Evolutionary conservation across 2,797 vertebrate species (phyloP).

Genomic region (Notolepis coatsorum): DNA sequence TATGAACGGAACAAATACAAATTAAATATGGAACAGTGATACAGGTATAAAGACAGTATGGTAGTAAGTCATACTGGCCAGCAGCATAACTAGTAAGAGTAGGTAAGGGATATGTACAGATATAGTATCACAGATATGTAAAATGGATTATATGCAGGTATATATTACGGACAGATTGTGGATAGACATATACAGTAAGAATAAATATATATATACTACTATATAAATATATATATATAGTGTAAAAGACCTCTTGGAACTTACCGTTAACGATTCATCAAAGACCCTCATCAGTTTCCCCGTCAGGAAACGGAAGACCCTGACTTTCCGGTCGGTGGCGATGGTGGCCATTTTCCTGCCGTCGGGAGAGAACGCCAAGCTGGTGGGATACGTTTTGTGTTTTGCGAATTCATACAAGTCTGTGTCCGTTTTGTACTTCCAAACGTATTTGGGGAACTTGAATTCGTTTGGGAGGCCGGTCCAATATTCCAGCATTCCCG

Average conservation of each 20-base stretch:
- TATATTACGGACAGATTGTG: no score
- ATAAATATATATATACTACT: no score
- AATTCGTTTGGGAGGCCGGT: constrained; percentile 93
- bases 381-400: constrained; percentile 93
- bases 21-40: no score
- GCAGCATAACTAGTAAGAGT: no score
- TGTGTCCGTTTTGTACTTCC: constrained; percentile 98
- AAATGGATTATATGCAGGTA: no score
- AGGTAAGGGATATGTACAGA: no score
- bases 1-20: no score
- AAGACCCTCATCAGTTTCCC: constrained; percentile 98
- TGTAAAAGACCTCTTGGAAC: constrained; percentile 58
- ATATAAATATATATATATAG: no score
- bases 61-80: no score
- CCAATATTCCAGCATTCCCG: constrained; percentile 99
- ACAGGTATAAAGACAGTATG: no score
- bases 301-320: constrained; percentile 96
- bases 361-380: constrained; percentile 92
- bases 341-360: constrained; percentile 98
- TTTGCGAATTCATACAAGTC: constrained; percentile 98
- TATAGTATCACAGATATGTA: no score
- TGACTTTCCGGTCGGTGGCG: constrained; percentile 94
- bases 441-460: constrained; percentile 92
- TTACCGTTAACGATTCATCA: constrained; percentile 95
- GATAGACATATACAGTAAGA: no score